Evolutionary conservation across 2,888 invertebrate species (phyloP).

Genomic region (Torymus texanus): DNA sequence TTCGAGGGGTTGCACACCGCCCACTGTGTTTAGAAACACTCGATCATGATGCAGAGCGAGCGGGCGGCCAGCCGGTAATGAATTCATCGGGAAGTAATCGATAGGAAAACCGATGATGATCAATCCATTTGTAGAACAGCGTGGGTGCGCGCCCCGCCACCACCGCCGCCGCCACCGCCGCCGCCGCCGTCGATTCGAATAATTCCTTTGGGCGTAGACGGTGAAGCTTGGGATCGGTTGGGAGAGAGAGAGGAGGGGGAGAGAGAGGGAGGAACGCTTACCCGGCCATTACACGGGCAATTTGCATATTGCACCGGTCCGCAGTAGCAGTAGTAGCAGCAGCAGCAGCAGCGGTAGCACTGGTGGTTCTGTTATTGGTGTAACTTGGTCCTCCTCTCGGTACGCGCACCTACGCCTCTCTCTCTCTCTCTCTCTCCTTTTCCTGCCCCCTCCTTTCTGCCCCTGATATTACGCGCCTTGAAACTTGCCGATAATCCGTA

Average conservation of each 20-base stretch:
- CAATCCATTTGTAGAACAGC: constrained; percentile 17
- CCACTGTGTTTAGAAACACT: too few species aligned
- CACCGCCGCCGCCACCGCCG: too few species aligned
- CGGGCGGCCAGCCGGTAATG: not conserved
- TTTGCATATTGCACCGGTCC: constrained; percentile 51
- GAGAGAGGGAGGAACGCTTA: constrained; percentile 32
- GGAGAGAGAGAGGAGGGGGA: not conserved
- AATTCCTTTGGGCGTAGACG: constrained; percentile 39
- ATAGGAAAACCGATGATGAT: constrained; percentile 17
- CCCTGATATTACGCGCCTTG: constrained; percentile 36
- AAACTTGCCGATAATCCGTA: constrained; percentile 47
- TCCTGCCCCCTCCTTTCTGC: not conserved
- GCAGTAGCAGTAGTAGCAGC: not conserved
- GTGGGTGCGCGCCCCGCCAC: not conserved
- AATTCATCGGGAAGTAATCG: constrained; percentile 8
- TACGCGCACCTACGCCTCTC: too few species aligned
- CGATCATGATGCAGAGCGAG: too few species aligned
- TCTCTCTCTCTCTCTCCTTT: not conserved
- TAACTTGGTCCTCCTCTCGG: constrained; percentile 18
- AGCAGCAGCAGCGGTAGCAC: too few species aligned
- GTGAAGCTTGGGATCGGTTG: not conserved
- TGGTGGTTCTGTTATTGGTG: constrained; percentile 39
- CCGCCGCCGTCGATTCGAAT: constrained; percentile 19
- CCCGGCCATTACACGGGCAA: constrained; percentile 50
- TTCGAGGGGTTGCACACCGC: too few species aligned